Evolutionary conservation across 2,888 invertebrate genomes (phyloP).

Genomic region (Dyspetes luteomarginatus): DNA sequence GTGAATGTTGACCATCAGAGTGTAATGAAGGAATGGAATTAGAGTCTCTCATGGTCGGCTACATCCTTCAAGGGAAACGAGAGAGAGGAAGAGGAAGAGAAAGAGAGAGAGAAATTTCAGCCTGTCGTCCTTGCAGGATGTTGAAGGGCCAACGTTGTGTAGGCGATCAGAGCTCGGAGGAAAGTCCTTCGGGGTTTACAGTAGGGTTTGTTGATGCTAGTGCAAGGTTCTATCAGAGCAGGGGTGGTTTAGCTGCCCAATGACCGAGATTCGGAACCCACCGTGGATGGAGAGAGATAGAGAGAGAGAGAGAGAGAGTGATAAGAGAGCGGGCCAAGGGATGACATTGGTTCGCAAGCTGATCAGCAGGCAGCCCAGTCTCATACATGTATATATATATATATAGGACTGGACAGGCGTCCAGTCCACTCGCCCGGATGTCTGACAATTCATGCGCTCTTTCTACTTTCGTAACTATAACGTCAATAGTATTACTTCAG

Average conservation of each 20-base stretch:
- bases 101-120: conserved; percentile 14
- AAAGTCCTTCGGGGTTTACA: conserved; percentile 50
- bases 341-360: conserved; percentile 4
- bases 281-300: conserved; percentile 6
- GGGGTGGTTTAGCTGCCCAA: conserved; percentile 12
- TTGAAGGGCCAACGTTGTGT: not conserved
- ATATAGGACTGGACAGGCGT: not conserved
- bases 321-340: conserved; percentile 18
- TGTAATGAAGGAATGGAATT: conserved; percentile 8
- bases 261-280: conserved; percentile 18
- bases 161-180: conserved; percentile 12
- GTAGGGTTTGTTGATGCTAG: conserved; percentile 30
- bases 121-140: conserved; percentile 30
- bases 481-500: not conserved
- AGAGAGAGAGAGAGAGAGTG: no score
- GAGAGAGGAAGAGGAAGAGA: conserved; percentile 24
- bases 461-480: conserved; percentile 12
- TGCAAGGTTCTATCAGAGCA: conserved; percentile 19
- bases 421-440: not conserved
- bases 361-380: not conserved
- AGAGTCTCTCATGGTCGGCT: not conserved
- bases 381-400: not conserved
- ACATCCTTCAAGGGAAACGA: not conserved
- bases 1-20: not conserved
- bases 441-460: conserved; percentile 40